These are phyloP conservation scores for Strigops habroptila DNA, from an alignment of 2,113 vertebrate genomes.

Conservation along the genomic window DNA sequence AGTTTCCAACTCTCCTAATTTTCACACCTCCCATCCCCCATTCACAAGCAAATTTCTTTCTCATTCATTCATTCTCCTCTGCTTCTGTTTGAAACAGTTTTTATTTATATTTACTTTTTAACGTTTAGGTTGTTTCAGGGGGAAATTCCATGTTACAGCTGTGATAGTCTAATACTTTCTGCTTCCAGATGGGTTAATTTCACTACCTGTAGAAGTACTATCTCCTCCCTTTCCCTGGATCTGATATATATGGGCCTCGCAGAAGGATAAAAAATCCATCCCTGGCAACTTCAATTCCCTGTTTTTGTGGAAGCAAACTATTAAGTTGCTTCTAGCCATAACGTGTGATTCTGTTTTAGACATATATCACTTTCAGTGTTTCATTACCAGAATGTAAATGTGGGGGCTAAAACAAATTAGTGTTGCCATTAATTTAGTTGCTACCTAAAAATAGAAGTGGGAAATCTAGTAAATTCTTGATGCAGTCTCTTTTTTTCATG, in stretches of 20 bases:
- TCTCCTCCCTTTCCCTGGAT: neutral
- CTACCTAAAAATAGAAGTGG: neutral
- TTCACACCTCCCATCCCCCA: neutral
- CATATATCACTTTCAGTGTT: neutral
- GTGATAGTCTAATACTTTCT: neutral
- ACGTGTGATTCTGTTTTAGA: neutral
- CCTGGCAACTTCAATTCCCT: neutral
- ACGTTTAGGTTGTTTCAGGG: neutral
- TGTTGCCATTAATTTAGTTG: neutral
- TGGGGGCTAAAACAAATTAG: neutral
- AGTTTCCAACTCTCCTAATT: neutral
- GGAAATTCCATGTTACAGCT: neutral
- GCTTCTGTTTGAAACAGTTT: neutral
- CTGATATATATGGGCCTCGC: neutral
- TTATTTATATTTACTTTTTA: neutral
- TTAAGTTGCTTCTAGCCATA: neutral
- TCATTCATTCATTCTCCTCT: neutral
- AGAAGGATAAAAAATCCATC: neutral
- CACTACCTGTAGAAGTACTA: neutral
- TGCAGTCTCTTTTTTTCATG: neutral
- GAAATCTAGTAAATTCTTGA: neutral
- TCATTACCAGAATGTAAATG: neutral
- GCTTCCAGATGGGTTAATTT: neutral
- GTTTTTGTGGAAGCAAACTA: neutral
- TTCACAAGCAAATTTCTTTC: neutral